Conservation (phyloP, 2,888 invertebrate genomes). For the Corythucha ciliata region DNA sequence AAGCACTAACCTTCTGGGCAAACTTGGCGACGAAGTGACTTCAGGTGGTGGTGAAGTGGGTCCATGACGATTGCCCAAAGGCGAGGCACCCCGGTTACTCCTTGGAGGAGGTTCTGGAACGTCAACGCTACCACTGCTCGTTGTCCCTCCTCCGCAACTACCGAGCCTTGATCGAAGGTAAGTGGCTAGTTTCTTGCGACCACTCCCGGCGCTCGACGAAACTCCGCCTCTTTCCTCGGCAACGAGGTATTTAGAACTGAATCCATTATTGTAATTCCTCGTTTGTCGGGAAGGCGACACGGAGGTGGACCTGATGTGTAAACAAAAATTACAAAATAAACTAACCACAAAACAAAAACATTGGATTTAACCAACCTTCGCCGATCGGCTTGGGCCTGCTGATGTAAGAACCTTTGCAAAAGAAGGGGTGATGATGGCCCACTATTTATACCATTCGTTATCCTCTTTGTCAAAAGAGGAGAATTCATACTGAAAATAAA, state of each 20-base stretch:
- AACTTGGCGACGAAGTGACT: conserved; percentile 25
- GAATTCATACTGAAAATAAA: conserved; percentile 13
- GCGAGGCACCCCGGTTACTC: conserved; percentile 31
- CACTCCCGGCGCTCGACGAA: background rate
- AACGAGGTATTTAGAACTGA: conserved; percentile 23
- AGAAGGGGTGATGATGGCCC: conserved; percentile 71
- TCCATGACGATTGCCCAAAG: conserved; percentile 22
- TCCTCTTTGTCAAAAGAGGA: too few species aligned
- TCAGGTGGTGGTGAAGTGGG: conserved; percentile 18
- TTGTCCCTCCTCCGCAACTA: conserved; percentile 24
- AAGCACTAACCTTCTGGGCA: conserved; percentile 25
- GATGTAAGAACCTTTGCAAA: conserved; percentile 66
- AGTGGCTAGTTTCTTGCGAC: conserved; percentile 21
- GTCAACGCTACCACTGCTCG: conserved; percentile 11
- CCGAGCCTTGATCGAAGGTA: conserved; percentile 28
- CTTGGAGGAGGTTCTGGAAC: conserved; percentile 34
- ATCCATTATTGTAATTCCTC: conserved; percentile 22
- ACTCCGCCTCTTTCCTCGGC: conserved; percentile 15
- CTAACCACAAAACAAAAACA: background rate
- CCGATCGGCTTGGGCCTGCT: conserved; percentile 58
- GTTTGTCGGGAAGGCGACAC: conserved; percentile 34
- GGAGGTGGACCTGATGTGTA: conserved; percentile 35
- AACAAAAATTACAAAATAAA: background rate
- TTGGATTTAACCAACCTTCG: conserved; percentile 14
- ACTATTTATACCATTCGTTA: conserved; percentile 34